phyloP scores from a whole-genome alignment of 1,140 invertebrate species.

The Drosophila punjabiensis region DNA sequence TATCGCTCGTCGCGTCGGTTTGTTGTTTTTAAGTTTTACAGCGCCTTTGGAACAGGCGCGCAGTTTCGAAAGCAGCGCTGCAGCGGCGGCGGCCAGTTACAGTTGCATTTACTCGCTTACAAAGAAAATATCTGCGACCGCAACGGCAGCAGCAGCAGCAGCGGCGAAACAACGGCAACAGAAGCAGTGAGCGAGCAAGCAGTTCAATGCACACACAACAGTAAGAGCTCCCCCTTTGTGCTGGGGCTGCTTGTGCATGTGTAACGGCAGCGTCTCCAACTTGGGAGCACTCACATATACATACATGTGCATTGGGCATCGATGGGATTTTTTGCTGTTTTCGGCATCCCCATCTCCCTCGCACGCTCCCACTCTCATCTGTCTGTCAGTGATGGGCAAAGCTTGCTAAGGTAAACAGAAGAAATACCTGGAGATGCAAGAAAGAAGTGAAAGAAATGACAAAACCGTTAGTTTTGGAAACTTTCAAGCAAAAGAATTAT shows the following conservation, averaged over 20 bases:
- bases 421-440: background rate
- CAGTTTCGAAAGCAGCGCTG: slow-evolving; percentile 57
- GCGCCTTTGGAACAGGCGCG: slow-evolving; percentile 80
- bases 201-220: slow-evolving; percentile 65
- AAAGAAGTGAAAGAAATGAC: background rate
- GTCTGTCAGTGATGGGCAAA: slow-evolving; percentile 5
- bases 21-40: slow-evolving; percentile 84
- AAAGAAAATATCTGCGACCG: slow-evolving; percentile 63
- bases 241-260: slow-evolving; percentile 31
- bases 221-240: slow-evolving; percentile 31
- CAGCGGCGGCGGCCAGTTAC: slow-evolving; percentile 48
- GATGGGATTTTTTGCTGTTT: slow-evolving; percentile 22
- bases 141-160: slow-evolving; percentile 31
- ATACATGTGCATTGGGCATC: slow-evolving; percentile 30
- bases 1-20: slow-evolving; percentile 71
- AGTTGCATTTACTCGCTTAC: slow-evolving; percentile 69
- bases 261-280: slow-evolving; percentile 69
- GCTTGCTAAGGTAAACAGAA: background rate
- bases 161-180: slow-evolving; percentile 45
- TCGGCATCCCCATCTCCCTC: slow-evolving; percentile 13
- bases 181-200: slow-evolving; percentile 62
- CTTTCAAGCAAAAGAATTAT: background rate
- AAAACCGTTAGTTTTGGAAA: background rate
- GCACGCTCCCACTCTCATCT: slow-evolving; percentile 11
- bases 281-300: slow-evolving; percentile 46